Evolutionary conservation across 2,888 invertebrate species (phyloP).

Genomic region (Drosophila kuntzei): DNA sequence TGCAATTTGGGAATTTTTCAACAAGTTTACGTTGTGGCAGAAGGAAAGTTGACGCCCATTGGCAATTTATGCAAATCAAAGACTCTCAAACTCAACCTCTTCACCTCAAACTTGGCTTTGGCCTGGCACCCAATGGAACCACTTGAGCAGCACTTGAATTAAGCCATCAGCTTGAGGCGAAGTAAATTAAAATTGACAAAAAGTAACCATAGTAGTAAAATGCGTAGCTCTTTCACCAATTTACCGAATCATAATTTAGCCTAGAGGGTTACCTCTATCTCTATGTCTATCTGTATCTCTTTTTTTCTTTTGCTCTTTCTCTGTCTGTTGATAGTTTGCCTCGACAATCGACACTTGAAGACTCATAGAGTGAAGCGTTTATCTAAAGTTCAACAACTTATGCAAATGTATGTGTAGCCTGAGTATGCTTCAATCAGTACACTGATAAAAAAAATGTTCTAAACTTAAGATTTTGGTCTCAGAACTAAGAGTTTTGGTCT

Average conservation of each 20-base stretch:
- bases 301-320: not conserved
- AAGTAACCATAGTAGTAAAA: slow-evolving; percentile 46
- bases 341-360: slow-evolving; percentile 48
- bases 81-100: slow-evolving; percentile 37
- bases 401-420: slow-evolving; percentile 61
- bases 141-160: slow-evolving; percentile 57
- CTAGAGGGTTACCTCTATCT: slow-evolving; percentile 22
- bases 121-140: slow-evolving; percentile 53
- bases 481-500: no score
- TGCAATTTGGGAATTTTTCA: slow-evolving; percentile 63
- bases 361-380: slow-evolving; percentile 50
- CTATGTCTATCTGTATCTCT: not conserved
- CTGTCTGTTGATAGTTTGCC: slow-evolving; percentile 45
- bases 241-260: slow-evolving; percentile 29
- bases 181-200: slow-evolving; percentile 75
- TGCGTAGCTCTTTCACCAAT: slow-evolving; percentile 52
- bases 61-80: slow-evolving; percentile 77
- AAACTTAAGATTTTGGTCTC: no score
- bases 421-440: slow-evolving; percentile 71
- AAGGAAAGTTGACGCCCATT: slow-evolving; percentile 53
- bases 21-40: slow-evolving; percentile 46
- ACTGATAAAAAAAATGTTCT: no score
- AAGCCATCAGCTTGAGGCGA: slow-evolving; percentile 56
- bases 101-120: slow-evolving; percentile 32
- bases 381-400: slow-evolving; percentile 78